Base-by-base conservation (phyloP, 2,113 vertebrate species). In the human region DNA sequence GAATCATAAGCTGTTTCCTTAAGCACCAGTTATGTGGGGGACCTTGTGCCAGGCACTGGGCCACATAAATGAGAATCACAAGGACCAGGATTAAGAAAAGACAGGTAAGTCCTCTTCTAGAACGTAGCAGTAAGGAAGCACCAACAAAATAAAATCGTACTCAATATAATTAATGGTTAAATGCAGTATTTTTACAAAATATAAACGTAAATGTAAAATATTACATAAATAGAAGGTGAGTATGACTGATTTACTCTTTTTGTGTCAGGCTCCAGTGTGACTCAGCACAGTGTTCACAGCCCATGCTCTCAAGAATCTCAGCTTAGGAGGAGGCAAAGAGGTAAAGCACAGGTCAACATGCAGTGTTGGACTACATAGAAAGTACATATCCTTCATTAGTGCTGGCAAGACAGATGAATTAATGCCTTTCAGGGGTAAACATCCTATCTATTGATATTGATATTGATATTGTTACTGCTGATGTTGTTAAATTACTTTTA, bases 371-470 rank as follows among this genome's bases (percentile, higher is more conserved):
- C 61, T 64, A 32, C 12, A 30, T 7, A 55, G 52, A 6, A 55
- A 55, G 52, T 25, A 57, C 2, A 6, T 16, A 64, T 12, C 38
- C 7, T 38, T 70, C 50, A 64, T 5, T 3, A 80, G 17, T 27
- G 11, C 13, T 55, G 30, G 23, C 2, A 45, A 38, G 7, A 52
- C 5, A 59, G 25, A 89, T 59, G 35, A 72, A 45, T 6, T 16
- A 5, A 75, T 59, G 18, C 7, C 1, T 93, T 57, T 40, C 25
- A 6, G 43, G 27, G 83, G 32, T 55, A 80, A 90, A n/a, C 35
- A 52, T 22, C 9, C 0, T 38, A 64, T 0, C 1, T 45, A 4
- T 64, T 48, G 1, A 3, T 76, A n/a, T 61, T 88, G 13, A 1
- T 45, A 4, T 64, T 48, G 1, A 3, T 76, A n/a, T 61, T 88